Evolutionary conservation across 2,797 vertebrate genomes (phyloP), one percentile per base, ranked within the genome.

Genomic region (Gadopsis bispinosus): DNA sequence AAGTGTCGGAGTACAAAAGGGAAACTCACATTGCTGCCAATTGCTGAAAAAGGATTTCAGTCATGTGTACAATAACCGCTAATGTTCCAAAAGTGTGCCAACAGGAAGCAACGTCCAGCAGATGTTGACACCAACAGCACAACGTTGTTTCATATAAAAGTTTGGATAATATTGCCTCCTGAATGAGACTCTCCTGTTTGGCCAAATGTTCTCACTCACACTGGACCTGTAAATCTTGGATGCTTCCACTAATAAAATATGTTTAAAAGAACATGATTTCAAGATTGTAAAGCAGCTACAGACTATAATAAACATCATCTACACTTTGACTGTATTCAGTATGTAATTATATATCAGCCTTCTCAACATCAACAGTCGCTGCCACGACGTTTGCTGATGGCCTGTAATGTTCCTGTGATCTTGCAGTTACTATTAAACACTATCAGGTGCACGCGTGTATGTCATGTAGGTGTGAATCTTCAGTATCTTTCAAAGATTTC

Each of bases 71-170:
- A 47, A 67, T 29, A n/a, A 55, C 7, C 19, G 33, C n/a, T 19
- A 56, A 51, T 56, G 43, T 69, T 67, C 12, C 16, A 58, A 62
- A 79, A 10, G 16, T 35, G 22, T 63, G 61, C 64, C 59, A 51
- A 45, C n/a, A 66, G 17, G n/a, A 29, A 26, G 26, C 50, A 63
- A 22, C 26, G 7, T 60, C 20, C 17, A 69, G 54, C 45, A 70
- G 43, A 50, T 41, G 50, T 39, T 29, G 50, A 63, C 10, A 47
- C 26, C 1, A 7, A 35, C 35, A 35, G 35, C 35, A 35, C 35
- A 35, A 35, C 7, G 10, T 3, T 39, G 37, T 39, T 41, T 41
- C 13, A 41, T 41, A 13, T 41, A 13, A 41, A 41, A 41, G 12
- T 12, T 41, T 41, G 37, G 35, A 35, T 35, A 39, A 39, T 11